phyloP scores from a whole-genome alignment of 2,888 invertebrate species.

The Bombyx huttoni region DNA sequence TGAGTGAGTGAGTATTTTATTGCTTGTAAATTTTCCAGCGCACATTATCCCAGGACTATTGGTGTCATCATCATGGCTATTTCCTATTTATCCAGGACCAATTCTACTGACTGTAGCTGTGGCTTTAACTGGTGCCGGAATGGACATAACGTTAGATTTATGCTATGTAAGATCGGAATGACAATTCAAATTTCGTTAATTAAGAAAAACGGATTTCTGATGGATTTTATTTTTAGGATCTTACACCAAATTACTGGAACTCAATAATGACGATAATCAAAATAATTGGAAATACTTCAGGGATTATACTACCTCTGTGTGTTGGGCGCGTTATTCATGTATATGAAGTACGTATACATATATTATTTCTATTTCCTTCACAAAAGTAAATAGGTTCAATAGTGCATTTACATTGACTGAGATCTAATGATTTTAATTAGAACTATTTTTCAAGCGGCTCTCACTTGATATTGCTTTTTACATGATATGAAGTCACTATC shows the following conservation, averaged over 20 bases:
- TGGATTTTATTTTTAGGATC: conserved; percentile 69
- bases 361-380: no score
- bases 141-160: conserved; percentile 75
- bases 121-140: conserved; percentile 72
- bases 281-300: conserved; percentile 78
- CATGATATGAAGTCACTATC: no score
- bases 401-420: no score
- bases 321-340: conserved; percentile 73
- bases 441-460: no score
- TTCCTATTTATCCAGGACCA: conserved; percentile 42
- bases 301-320: conserved; percentile 79
- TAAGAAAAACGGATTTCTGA: conserved; percentile 40
- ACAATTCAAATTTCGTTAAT: conserved; percentile 48
- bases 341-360: conserved; percentile 50
- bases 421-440: no score
- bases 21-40: conserved; percentile 31
- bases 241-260: conserved; percentile 82
- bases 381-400: no score
- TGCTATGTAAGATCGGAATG: conserved; percentile 41
- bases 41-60: conserved; percentile 65
- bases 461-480: no score
- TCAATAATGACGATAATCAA: conserved; percentile 82
- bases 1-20: no score
- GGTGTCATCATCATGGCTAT: conserved; percentile 39
- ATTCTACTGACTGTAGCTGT: conserved; percentile 46